Base-by-base conservation (phyloP, 2,113 vertebrate species). In the Amphilophus citrinellus region DNA sequence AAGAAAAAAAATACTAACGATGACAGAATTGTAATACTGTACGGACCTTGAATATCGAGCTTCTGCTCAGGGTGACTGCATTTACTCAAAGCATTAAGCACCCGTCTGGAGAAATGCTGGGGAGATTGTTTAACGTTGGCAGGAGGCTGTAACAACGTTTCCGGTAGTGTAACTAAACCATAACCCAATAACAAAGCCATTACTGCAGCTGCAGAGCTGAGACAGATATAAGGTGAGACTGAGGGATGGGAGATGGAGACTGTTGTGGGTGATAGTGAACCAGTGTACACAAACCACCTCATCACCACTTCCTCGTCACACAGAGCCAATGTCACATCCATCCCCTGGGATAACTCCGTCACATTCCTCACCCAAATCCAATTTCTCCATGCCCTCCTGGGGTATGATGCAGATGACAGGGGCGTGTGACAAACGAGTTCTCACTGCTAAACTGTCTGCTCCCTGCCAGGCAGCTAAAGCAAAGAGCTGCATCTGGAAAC, bases 291-390 rank as follows among this genome's bases (percentile, higher is more conserved):
- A 90, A 84, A 87, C 84, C 90, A 93, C 89, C 92, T 92, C 93
- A 93, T 93, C 90, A 90, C 88, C 88, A 90, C 87, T 88, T 89
- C 87, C 80, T 90, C 84, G 56, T 90, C 88, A 89, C 93, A 91
- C 87, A 83, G 82, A 90, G 82, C 91, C 91, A 92, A 87, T 91
- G 92, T 91, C 85, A 91, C 91, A 91, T 94, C 87, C 87, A 89
- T 93, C 91, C 91, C 89, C 81, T 79, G 92, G 89, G 93, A 92
- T 50, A 84, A 85, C 88, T 92, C 89, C 85, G 79, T 89, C 89
- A 91, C 90, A 94, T 94, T 91, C 90, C 89, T 95, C 93, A 90
- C 94, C 91, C 88, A 94, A 94, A 94, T 94, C 90, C 93, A 95
- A 94, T 94, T 93, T 91, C 88, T 84, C 89, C 87, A 83, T 73